Conservation (phyloP, 2,888 invertebrate species). For the Metallyticus violacea region DNA sequence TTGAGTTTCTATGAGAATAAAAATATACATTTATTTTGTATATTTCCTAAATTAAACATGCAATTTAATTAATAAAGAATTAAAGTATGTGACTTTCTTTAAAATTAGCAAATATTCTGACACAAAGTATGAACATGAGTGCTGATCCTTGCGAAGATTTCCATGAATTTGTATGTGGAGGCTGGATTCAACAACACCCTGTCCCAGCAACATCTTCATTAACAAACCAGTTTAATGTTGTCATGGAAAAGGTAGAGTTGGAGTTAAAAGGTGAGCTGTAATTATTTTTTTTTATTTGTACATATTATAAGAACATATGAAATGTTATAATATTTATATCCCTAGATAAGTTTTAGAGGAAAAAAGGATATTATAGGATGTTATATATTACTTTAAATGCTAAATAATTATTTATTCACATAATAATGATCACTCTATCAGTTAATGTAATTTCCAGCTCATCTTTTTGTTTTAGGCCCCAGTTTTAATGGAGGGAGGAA, state of each 20-base stretch:
- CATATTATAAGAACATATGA: background rate
- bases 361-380: background rate
- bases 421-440: too few relatives aligned
- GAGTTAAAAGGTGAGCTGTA: conserved; percentile 56
- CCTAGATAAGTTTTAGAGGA: background rate
- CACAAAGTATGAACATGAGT: conserved; percentile 41
- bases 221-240: conserved; percentile 59
- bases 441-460: too few relatives aligned
- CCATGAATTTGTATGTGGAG: conserved; percentile 46
- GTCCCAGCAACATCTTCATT: conserved; percentile 42
- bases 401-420: background rate
- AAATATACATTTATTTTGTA: too few relatives aligned
- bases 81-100: background rate
- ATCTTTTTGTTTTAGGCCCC: too few relatives aligned
- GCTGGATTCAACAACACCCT: conserved; percentile 42
- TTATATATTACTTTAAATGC: background rate
- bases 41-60: background rate
- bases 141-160: conserved; percentile 48
- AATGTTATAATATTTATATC: background rate
- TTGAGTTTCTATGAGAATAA: too few relatives aligned
- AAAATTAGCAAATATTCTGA: conserved; percentile 2
- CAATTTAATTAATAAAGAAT: background rate
- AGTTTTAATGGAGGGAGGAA: too few relatives aligned
- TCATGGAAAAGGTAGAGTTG: conserved; percentile 57
- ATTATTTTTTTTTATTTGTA: background rate